Evolutionary conservation across 2,797 vertebrate genomes (phyloP).

Genomic region (Premnoplex brunnescens): DNA sequence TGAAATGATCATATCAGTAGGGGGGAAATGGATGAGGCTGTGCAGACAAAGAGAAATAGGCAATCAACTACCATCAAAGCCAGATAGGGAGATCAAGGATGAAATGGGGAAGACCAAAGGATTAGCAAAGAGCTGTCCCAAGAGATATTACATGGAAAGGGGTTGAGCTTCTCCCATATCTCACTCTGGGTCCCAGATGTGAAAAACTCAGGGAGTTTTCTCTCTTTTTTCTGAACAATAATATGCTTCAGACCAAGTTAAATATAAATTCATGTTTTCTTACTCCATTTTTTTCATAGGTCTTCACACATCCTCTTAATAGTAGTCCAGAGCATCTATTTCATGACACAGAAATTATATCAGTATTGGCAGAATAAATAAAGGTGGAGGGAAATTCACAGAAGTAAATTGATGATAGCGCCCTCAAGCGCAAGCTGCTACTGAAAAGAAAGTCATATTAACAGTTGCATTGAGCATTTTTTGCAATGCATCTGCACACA

Average conservation of each 20-base stretch:
- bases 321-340: neutral
- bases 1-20: neutral
- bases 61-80: neutral
- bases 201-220: neutral
- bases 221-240: neutral
- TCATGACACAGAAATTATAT: neutral
- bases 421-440: conserved; percentile 24
- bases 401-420: neutral
- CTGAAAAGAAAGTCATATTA: neutral
- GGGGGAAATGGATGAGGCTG: accelerated
- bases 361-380: neutral
- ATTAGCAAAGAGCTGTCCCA: neutral
- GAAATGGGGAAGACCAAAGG: neutral
- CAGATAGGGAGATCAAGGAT: neutral
- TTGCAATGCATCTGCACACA: neutral
- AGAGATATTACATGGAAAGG: neutral
- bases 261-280: neutral
- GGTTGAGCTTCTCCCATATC: neutral
- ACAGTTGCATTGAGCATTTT: conserved; percentile 20
- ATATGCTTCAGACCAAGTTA: neutral
- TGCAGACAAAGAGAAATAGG: neutral
- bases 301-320: neutral
- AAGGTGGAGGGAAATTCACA: neutral
- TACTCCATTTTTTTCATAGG: neutral
- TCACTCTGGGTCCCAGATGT: neutral